Evolutionary conservation across 2,797 vertebrate species (phyloP).

Genomic region (Rhinichthys osculus): DNA sequence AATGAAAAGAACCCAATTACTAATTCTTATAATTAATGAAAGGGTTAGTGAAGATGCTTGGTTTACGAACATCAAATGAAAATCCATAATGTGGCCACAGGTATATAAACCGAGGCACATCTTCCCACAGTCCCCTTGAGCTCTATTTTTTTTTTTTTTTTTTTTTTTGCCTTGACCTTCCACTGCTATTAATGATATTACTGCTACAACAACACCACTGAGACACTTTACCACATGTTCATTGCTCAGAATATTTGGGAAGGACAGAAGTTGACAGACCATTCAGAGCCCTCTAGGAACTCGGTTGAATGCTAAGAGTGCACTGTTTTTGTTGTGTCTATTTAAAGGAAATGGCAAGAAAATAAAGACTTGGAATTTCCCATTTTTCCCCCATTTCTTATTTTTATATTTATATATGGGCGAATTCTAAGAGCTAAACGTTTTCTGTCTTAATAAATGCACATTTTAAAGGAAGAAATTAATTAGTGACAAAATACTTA

Average conservation of each 20-base stretch:
- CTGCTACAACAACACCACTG: conserved; percentile 26
- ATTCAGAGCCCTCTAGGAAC: not conserved
- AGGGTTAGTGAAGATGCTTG: not conserved
- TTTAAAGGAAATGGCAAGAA: not conserved
- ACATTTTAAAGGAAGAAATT: conserved; percentile 26
- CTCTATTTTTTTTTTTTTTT: not conserved
- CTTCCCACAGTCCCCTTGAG: not conserved
- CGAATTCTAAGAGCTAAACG: not conserved
- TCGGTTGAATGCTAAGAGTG: conserved; percentile 9
- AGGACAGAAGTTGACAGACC: conserved; percentile 22
- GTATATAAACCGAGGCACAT: not conserved
- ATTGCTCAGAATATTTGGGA: conserved; percentile 10
- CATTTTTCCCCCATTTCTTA: not conserved
- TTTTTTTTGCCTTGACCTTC: conserved; percentile 5
- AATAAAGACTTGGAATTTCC: not conserved
- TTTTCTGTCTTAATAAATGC: conserved; percentile 23
- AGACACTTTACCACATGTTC: conserved; percentile 29
- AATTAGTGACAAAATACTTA: conserved; percentile 28
- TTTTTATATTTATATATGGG: not conserved
- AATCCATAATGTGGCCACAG: not conserved
- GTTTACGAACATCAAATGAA: not conserved
- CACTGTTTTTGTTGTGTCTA: not conserved
- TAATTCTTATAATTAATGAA: not conserved
- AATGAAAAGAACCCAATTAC: not conserved
- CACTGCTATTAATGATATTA: conserved; percentile 2